Conservation (phyloP, 2,113 vertebrate species). For the Sminthopsis crassicaudata region DNA sequence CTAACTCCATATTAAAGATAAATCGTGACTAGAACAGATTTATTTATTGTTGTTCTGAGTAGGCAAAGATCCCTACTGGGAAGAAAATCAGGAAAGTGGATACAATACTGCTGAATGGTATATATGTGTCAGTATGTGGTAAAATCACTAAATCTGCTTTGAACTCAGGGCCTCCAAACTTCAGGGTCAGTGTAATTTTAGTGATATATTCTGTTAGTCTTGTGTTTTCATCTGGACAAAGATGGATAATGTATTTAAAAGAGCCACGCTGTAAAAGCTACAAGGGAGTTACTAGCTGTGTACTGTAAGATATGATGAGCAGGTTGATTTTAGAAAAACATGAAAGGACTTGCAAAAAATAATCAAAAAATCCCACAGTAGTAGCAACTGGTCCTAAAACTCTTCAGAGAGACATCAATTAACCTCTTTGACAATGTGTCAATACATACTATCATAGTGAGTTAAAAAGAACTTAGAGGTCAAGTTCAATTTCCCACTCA, state of each 20-base stretch:
- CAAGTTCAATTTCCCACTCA: not conserved
- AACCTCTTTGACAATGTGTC: not conserved
- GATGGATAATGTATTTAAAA: not conserved
- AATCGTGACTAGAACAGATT: too few relatives aligned
- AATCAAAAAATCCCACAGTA: not conserved
- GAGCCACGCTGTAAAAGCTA: not conserved
- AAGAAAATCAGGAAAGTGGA: not conserved
- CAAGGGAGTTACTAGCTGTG: not conserved
- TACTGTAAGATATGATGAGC: too few relatives aligned
- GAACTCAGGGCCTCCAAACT: too few relatives aligned
- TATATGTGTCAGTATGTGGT: not conserved
- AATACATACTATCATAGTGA: not conserved
- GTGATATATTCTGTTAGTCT: not conserved
- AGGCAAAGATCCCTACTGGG: not conserved
- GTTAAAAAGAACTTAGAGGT: not conserved
- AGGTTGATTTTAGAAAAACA: too few relatives aligned
- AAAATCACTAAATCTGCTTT: not conserved
- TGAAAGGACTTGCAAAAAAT: too few relatives aligned
- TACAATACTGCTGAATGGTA: not conserved
- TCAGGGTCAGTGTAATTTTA: not conserved
- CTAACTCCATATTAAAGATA: too few relatives aligned
- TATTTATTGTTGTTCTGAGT: too few relatives aligned
- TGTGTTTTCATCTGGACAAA: not conserved
- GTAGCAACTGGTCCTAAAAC: not conserved
- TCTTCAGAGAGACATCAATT: not conserved